Conservation (phyloP, 2,888 invertebrate species). For the Standfussiana lucernea region DNA sequence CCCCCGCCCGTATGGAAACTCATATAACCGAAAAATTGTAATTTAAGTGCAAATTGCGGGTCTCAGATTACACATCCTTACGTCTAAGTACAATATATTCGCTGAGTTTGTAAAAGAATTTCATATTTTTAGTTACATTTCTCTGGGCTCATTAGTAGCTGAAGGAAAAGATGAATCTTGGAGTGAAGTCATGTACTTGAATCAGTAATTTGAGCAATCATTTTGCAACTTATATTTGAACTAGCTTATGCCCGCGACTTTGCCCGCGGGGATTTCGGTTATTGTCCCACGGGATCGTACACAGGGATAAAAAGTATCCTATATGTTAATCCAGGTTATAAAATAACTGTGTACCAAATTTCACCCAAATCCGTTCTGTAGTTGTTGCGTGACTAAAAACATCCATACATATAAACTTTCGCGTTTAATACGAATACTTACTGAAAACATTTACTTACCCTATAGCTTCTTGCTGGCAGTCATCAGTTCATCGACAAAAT, state of each 20-base stretch:
- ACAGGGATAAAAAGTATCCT: too few species aligned
- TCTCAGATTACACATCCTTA: slow-evolving; percentile 62
- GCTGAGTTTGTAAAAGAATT: slow-evolving; percentile 50
- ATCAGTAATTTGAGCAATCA: slow-evolving; percentile 2
- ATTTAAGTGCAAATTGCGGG: slow-evolving; percentile 67
- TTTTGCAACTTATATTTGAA: neutral
- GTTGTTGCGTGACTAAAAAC: too few species aligned
- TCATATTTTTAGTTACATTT: slow-evolving; percentile 56
- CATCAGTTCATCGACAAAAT: neutral
- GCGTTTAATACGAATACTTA: too few species aligned
- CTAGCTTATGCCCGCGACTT: too few species aligned
- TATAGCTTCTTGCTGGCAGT: neutral
- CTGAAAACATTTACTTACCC: neutral
- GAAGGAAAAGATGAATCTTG: slow-evolving; percentile 5
- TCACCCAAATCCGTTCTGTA: too few species aligned
- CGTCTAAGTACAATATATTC: slow-evolving; percentile 46
- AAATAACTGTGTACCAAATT: too few species aligned
- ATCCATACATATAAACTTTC: too few species aligned
- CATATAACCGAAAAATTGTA: slow-evolving; percentile 62
- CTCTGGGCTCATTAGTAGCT: slow-evolving; percentile 30
- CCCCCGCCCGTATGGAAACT: slow-evolving; percentile 49
- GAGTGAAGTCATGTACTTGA: neutral
- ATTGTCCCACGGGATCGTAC: too few species aligned
- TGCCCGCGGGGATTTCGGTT: too few species aligned
- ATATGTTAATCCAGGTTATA: too few species aligned